These are phyloP conservation scores for Darevskia nairensis DNA, from an alignment of 2,797 vertebrate species.

Conservation along the genomic window DNA sequence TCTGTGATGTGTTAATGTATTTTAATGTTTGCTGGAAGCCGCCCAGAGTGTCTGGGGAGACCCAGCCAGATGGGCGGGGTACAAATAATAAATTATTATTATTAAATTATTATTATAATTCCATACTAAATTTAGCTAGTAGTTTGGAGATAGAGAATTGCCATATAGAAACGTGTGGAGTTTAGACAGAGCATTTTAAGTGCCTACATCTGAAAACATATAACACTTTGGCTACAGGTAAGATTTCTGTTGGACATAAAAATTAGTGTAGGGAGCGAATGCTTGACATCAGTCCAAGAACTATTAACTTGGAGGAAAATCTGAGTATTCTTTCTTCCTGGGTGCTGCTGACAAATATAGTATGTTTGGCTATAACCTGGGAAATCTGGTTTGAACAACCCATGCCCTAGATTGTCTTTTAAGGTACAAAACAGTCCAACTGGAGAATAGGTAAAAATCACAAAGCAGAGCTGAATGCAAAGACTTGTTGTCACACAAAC, in stretches of 20 bases:
- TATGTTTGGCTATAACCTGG: neutral
- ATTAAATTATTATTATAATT: too few relatives aligned
- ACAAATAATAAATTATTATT: too few relatives aligned
- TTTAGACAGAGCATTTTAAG: neutral
- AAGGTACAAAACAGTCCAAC: neutral
- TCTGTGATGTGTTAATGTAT: too few relatives aligned
- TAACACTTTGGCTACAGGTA: neutral
- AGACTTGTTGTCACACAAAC: neutral
- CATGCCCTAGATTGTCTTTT: neutral
- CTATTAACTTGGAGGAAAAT: neutral
- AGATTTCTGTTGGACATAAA: neutral
- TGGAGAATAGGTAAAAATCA: neutral
- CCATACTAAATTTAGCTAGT: neutral
- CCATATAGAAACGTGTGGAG: neutral
- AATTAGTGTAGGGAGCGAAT: neutral
- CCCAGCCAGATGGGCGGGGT: too few relatives aligned
- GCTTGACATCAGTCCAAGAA: neutral
- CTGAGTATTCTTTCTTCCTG: neutral
- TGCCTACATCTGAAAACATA: neutral
- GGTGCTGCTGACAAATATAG: neutral
- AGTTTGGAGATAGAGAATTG: neutral
- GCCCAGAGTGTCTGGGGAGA: too few relatives aligned
- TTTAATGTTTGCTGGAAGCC: too few relatives aligned
- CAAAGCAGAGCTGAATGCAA: neutral
- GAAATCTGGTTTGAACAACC: neutral